These are phyloP conservation scores for Bombus confusus DNA, from an alignment of 1,140 invertebrate species.

Conservation along the genomic window DNA sequence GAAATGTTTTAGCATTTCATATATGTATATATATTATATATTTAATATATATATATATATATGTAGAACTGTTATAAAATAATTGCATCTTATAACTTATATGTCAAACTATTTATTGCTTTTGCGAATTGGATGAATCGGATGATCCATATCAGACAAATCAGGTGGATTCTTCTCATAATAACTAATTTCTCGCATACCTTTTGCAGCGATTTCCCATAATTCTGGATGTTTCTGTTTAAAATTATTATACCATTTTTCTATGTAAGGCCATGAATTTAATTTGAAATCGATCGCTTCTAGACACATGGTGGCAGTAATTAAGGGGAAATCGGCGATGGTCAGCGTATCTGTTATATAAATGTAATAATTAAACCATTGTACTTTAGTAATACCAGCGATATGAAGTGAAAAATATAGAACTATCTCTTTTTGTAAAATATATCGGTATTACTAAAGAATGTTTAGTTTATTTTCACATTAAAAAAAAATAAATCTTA, in stretches of 20 bases:
- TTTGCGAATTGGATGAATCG: constrained; percentile 87
- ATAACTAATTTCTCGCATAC: constrained; percentile 86
- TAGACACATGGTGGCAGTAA: constrained; percentile 87
- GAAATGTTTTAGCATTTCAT: not conserved
- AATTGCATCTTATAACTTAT: not conserved
- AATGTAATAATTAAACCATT: not conserved
- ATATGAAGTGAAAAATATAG: not conserved
- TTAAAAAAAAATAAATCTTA: not conserved
- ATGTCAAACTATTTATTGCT: constrained; percentile 14
- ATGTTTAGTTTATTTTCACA: not conserved
- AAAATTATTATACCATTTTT: constrained; percentile 87
- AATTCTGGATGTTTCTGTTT: constrained; percentile 86
- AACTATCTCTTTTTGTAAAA: not conserved
- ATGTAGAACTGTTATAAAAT: not conserved
- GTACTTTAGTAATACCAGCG: not conserved
- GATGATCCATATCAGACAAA: constrained; percentile 86
- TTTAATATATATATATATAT: not conserved
- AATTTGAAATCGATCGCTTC: constrained; percentile 87
- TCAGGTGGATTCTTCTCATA: constrained; percentile 88
- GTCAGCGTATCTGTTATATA: constrained; percentile 84
- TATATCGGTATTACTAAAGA: constrained; percentile 3
- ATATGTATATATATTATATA: too few species aligned
- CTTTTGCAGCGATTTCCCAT: constrained; percentile 86
- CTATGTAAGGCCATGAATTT: constrained; percentile 81
- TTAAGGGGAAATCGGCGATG: constrained; percentile 88